These are phyloP conservation scores for Harpalus rubripes DNA, from an alignment of 2,888 invertebrate genomes.

Conservation along the genomic window DNA sequence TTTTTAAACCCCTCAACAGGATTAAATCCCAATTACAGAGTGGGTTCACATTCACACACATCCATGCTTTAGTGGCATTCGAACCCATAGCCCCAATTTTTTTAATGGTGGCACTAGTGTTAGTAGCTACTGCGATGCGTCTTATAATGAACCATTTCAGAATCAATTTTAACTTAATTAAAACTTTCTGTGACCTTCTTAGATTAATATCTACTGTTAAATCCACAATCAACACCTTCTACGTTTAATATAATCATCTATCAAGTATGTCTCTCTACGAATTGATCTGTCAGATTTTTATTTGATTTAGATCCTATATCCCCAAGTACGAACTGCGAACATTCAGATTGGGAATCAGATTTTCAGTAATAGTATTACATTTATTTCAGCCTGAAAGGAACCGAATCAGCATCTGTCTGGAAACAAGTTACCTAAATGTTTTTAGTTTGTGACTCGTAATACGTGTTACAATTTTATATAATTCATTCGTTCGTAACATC, in stretches of 20 bases:
- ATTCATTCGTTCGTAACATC: no score
- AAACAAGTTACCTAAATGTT: no score
- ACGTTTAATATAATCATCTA: neutral
- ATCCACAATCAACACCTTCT: neutral
- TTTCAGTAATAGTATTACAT: conserved; percentile 46
- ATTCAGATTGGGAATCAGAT: conserved; percentile 16
- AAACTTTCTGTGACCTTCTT: neutral
- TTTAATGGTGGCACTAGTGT: no score
- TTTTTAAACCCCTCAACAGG: no score
- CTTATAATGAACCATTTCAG: neutral
- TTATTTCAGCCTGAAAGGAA: conserved; percentile 29
- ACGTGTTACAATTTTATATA: no score
- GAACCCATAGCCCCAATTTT: no score
- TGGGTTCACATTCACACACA: no score
- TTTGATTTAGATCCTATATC: neutral
- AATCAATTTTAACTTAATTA: neutral
- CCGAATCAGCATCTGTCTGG: conserved; percentile 25
- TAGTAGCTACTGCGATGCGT: no score
- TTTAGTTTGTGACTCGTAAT: no score
- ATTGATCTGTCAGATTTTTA: neutral
- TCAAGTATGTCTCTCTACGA: neutral
- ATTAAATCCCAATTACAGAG: no score
- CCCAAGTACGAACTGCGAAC: neutral
- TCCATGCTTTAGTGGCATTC: no score
- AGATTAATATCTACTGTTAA: neutral